A percentile compares a stretch with the other conserved stretches of the same genome.
Evolutionary conservation across 2,113 vertebrate species (phyloP).

Genomic region (Mesoclemmys tuberculata): DNA sequence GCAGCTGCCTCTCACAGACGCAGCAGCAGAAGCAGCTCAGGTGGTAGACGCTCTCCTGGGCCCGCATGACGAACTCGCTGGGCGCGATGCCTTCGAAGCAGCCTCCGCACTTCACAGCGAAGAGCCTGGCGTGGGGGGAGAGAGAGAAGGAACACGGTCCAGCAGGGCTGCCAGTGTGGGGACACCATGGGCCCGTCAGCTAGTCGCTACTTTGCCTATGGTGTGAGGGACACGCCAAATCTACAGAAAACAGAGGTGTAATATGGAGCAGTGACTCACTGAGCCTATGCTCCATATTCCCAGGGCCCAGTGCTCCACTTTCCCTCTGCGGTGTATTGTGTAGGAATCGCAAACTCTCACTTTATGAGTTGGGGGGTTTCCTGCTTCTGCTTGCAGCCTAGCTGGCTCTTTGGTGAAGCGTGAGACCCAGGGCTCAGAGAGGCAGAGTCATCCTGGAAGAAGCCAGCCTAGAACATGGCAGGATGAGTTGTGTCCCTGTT

Average conservation of each 20-base stretch:
- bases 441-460: not conserved
- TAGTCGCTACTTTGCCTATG: not conserved
- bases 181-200: not conserved
- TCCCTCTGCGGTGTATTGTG: not conserved
- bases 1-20: conserved; percentile 90
- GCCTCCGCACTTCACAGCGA: conserved; percentile 89
- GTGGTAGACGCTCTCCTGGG: conserved; percentile 92
- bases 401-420: not conserved
- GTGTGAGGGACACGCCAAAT: not conserved
- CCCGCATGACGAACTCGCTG: conserved; percentile 94
- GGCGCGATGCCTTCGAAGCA: conserved; percentile 89
- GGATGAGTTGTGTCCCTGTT: not conserved
- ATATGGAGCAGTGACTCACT: not conserved
- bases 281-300: not conserved
- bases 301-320: not conserved
- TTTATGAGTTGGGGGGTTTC: not conserved
- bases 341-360: not conserved
- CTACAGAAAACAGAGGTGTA: fast-evolving
- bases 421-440: too few species aligned
- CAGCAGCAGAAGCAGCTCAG: conserved; percentile 96
- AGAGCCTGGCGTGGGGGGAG: conserved; percentile 81
- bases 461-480: not conserved
- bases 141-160: not conserved
- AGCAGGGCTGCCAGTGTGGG: not conserved
- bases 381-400: not conserved